These are phyloP conservation scores for Triops longicaudatus DNA, from an alignment of 1,140 invertebrate species.

Conservation along the genomic window DNA sequence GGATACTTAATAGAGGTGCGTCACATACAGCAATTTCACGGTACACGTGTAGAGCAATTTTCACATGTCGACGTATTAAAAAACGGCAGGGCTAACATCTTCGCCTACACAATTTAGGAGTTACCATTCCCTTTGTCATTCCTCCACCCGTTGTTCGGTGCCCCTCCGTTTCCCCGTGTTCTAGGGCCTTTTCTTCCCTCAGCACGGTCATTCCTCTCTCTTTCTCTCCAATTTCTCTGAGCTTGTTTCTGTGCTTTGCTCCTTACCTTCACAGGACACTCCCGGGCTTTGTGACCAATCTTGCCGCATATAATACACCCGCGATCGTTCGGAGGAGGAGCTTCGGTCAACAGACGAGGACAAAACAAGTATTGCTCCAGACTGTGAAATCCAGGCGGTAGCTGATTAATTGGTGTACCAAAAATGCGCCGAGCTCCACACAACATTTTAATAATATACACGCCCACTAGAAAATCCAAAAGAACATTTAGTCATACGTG, in stretches of 20 bases:
- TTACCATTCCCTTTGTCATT: background rate
- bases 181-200: background rate
- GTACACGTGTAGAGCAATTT: background rate
- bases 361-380: conserved; percentile 46
- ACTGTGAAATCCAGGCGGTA: conserved; percentile 15
- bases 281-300: conserved; percentile 51
- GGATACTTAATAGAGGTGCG: background rate
- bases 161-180: background rate
- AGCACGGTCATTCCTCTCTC: background rate
- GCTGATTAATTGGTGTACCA: conserved; percentile 11
- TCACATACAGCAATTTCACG: background rate
- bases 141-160: background rate
- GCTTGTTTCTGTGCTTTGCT: background rate
- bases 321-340: conserved; percentile 47
- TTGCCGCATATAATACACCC: conserved; percentile 50
- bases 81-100: background rate
- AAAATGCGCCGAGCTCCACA: background rate
- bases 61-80: background rate
- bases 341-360: conserved; percentile 38
- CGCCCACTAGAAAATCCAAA: conserved; percentile 14
- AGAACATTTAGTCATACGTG: background rate
- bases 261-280: conserved; percentile 39
- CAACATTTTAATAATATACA: conserved; percentile 15
- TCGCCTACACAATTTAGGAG: background rate
- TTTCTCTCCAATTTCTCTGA: background rate